Conservation (phyloP, 2,797 vertebrate species). For the Decapterus maruadsi region DNA sequence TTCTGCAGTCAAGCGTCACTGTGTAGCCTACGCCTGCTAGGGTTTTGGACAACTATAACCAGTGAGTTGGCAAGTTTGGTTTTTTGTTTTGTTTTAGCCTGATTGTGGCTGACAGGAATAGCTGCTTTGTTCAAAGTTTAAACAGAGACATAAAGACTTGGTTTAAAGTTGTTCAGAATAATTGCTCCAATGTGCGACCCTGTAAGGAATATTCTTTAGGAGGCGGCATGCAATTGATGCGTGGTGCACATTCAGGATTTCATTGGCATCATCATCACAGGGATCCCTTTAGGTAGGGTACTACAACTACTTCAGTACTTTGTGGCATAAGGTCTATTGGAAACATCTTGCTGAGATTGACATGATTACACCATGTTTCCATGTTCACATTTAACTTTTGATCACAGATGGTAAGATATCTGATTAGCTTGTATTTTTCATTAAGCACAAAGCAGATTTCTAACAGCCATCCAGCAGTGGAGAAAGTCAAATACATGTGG, state of each 20-base stretch:
- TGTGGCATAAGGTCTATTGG: neutral
- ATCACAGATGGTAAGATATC: too few species aligned
- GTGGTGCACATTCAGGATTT: neutral
- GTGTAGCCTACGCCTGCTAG: neutral
- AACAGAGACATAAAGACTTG: too few species aligned
- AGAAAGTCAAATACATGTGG: too few species aligned
- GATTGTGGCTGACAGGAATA: too few species aligned
- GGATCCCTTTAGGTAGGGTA: neutral
- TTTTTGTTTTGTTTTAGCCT: too few species aligned
- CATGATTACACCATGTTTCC: neutral
- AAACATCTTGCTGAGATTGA: neutral
- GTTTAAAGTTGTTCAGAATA: neutral
- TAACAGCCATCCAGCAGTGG: too few species aligned
- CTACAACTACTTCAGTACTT: neutral
- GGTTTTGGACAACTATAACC: neutral
- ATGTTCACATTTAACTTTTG: too few species aligned
- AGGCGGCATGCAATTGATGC: neutral
- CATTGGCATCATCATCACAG: neutral
- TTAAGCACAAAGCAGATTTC: too few species aligned
- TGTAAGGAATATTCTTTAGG: neutral
- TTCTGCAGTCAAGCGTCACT: too few species aligned
- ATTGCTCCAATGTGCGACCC: too few species aligned
- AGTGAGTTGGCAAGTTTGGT: neutral
- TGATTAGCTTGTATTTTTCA: too few species aligned
- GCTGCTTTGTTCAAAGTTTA: too few species aligned